These are phyloP conservation scores for Dicyrtoma fusca DNA, from an alignment of 2,888 invertebrate species.

Conservation along the genomic window DNA sequence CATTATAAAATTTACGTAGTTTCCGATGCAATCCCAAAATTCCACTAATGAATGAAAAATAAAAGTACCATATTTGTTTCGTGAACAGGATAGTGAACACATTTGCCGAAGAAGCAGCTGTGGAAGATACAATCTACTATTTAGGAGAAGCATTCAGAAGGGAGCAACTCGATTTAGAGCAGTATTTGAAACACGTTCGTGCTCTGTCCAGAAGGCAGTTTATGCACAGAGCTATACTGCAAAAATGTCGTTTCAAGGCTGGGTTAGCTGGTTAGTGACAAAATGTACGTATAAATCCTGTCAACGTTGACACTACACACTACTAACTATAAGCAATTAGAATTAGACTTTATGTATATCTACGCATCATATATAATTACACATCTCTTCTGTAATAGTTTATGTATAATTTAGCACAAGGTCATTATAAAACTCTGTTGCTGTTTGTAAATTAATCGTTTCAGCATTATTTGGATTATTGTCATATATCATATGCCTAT, in stretches of 20 bases:
- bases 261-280: slow-evolving; percentile 62
- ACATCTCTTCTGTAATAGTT: no score
- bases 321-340: no score
- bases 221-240: slow-evolving; percentile 91
- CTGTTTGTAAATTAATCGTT: no score
- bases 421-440: no score
- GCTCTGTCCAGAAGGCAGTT: slow-evolving; percentile 94
- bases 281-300: background rate
- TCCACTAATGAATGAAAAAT: no score
- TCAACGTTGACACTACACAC: background rate
- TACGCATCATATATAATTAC: no score
- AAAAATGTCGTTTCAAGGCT: slow-evolving; percentile 94
- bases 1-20: no score
- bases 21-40: no score
- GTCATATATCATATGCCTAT: no score
- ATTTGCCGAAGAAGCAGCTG: slow-evolving; percentile 96
- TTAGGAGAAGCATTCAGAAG: slow-evolving; percentile 92
- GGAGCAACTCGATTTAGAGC: slow-evolving; percentile 91
- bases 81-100: slow-evolving; percentile 76
- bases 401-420: no score
- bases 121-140: slow-evolving; percentile 98
- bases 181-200: slow-evolving; percentile 94
- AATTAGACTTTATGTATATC: no score
- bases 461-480: no score
- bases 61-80: background rate